Evolutionary conservation across 2,113 vertebrate genomes (phyloP).

Genomic region (Anguilla rostrata): DNA sequence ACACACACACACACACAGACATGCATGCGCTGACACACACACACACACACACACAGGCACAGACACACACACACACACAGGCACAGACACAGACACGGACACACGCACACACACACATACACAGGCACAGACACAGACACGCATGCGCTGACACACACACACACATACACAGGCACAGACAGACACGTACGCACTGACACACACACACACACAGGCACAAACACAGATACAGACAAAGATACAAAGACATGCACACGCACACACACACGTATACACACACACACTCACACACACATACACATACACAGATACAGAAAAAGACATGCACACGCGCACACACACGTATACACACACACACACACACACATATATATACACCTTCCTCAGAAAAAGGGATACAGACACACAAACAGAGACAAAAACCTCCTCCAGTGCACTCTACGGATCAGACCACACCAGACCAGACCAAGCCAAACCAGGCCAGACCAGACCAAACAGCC

Average conservation of each 20-base stretch:
- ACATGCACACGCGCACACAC: too few relatives aligned
- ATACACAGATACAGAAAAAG: too few relatives aligned
- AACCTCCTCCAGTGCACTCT: too few relatives aligned
- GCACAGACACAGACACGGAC: too few relatives aligned
- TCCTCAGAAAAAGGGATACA: neutral
- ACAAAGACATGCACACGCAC: too few relatives aligned
- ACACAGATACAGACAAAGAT: neutral
- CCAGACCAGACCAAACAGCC: neutral
- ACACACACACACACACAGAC: neutral
- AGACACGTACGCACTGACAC: neutral
- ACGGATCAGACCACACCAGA: neutral
- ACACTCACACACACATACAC: neutral
- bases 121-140: neutral
- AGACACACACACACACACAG: too few relatives aligned
- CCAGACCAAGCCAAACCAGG: neutral
- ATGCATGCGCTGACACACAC: neutral
- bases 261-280: neutral
- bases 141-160: neutral
- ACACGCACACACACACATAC: neutral
- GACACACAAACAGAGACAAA: constrained; percentile 7
- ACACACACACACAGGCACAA: neutral
- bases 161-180: neutral
- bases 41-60: too few relatives aligned
- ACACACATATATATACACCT: neutral
- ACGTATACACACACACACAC: constrained; percentile 1